Evolutionary conservation across 2,113 vertebrate genomes (phyloP).

Genomic region (Campylomormyrus tamandua): DNA sequence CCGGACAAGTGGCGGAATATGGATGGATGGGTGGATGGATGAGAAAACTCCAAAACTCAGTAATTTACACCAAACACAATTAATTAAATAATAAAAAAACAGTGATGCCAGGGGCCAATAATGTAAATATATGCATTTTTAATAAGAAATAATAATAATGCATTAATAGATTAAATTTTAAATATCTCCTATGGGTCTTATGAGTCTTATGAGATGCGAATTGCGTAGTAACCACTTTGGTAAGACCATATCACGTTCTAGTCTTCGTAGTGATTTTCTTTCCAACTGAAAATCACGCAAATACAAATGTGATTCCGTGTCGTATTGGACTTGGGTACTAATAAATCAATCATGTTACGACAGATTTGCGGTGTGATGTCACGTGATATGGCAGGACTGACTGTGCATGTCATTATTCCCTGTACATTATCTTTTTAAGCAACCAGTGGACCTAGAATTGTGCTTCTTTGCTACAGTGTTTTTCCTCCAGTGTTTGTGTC

Average conservation of each 20-base stretch:
- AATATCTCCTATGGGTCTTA: not conserved
- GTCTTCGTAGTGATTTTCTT: not conserved
- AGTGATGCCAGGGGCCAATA: not conserved
- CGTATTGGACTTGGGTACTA: not conserved
- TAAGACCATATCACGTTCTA: not conserved
- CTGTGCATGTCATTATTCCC: not conserved
- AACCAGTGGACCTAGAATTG: not conserved
- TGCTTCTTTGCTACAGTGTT: not conserved
- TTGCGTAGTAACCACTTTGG: not conserved
- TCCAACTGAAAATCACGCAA: not conserved
- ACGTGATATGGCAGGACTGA: not conserved
- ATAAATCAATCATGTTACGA: not conserved
- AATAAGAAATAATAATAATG: not conserved
- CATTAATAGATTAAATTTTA: not conserved
- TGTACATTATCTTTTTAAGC: not conserved
- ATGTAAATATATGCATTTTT: not conserved
- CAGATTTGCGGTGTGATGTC: not conserved
- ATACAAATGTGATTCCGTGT: not conserved
- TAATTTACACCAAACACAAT: not conserved
- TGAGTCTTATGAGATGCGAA: not conserved
- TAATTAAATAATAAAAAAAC: not conserved
- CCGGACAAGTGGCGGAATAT: too few relatives aligned
- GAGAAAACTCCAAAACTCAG: not conserved
- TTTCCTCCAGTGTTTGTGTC: not conserved
- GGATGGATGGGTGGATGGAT: too few relatives aligned